phyloP scores from a whole-genome alignment of 2,797 vertebrate species.

The Scomberomorus guttatus region DNA sequence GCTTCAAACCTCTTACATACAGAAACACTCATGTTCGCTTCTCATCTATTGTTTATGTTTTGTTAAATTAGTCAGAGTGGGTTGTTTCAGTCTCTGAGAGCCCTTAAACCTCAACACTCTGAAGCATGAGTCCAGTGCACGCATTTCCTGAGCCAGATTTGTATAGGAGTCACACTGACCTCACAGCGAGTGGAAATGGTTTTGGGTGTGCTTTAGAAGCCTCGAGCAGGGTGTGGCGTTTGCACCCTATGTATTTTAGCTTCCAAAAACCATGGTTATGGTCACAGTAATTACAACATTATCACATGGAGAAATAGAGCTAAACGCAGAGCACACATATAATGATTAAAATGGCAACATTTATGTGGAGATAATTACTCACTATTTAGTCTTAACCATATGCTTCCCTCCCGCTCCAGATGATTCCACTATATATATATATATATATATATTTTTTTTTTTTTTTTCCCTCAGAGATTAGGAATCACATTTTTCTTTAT shows the following conservation, averaged over 20 bases:
- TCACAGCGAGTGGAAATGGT: slow-evolving; percentile 29
- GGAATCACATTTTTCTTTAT: slow-evolving; percentile 56
- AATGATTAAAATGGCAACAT: slow-evolving; percentile 37
- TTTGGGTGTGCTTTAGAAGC: slow-evolving; percentile 54
- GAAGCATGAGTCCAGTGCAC: slow-evolving; percentile 35
- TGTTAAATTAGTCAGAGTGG: slow-evolving; percentile 68
- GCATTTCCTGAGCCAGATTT: slow-evolving; percentile 31
- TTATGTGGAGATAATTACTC: slow-evolving; percentile 53
- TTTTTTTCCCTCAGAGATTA: slow-evolving; percentile 50
- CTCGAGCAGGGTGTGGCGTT: slow-evolving; percentile 59
- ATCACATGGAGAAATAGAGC: slow-evolving; percentile 39
- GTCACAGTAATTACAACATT: slow-evolving; percentile 65
- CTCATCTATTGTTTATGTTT: slow-evolving; percentile 66
- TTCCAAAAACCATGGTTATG: slow-evolving; percentile 38
- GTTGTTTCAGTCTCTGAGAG: slow-evolving; percentile 48
- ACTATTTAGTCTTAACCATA: slow-evolving; percentile 47
- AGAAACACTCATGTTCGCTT: slow-evolving; percentile 54
- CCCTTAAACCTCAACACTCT: slow-evolving; percentile 47
- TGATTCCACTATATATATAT: slow-evolving; percentile 14
- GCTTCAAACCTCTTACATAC: slow-evolving; percentile 41
- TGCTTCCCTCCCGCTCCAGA: slow-evolving; percentile 43
- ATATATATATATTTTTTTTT: not conserved
- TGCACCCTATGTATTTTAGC: slow-evolving; percentile 55
- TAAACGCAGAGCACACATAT: slow-evolving; percentile 18
- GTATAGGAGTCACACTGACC: slow-evolving; percentile 12